Percentiles rank a stretch among this genome's conserved stretches.
Conservation (phyloP, 2,888 invertebrate genomes). For the Margaritifera margaritifera region DNA sequence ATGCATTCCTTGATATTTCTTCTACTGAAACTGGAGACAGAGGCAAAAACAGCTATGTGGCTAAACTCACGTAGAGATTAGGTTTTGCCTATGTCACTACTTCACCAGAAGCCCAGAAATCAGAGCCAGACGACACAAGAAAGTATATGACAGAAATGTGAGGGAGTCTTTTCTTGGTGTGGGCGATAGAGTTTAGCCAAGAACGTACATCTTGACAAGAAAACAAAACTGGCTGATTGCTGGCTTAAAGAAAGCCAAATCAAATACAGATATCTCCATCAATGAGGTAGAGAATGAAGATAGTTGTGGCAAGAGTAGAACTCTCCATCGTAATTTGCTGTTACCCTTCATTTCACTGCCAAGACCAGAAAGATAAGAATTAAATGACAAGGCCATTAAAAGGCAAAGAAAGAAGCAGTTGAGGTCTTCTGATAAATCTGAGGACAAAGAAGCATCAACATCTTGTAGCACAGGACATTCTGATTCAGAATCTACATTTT, state of each 20-base stretch:
- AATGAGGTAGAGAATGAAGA: neutral
- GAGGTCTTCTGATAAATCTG: too few relatives aligned
- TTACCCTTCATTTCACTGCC: slow-evolving; percentile 3
- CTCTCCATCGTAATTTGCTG: neutral
- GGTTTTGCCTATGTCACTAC: neutral
- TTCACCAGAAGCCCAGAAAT: neutral
- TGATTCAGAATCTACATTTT: too few relatives aligned
- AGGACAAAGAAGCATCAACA: too few relatives aligned
- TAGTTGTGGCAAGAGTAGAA: neutral
- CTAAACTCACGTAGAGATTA: neutral
- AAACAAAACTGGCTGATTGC: slow-evolving; percentile 3
- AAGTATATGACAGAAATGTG: neutral
- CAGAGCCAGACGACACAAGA: neutral
- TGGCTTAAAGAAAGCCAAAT: too few relatives aligned
- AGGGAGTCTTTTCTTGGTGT: neutral
- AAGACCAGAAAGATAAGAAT: too few relatives aligned
- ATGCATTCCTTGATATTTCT: too few relatives aligned
- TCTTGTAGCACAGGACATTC: too few relatives aligned
- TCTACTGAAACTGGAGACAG: neutral
- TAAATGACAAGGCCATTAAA: too few relatives aligned
- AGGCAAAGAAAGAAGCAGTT: too few relatives aligned
- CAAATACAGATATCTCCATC: neutral
- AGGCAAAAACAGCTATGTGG: neutral
- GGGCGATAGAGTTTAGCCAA: neutral
- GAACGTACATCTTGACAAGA: neutral